Percentiles rank a stretch among this genome's conserved stretches.
Conservation (phyloP, 1,140 invertebrate species). For the Pseudomyrmex pallidus region DNA sequence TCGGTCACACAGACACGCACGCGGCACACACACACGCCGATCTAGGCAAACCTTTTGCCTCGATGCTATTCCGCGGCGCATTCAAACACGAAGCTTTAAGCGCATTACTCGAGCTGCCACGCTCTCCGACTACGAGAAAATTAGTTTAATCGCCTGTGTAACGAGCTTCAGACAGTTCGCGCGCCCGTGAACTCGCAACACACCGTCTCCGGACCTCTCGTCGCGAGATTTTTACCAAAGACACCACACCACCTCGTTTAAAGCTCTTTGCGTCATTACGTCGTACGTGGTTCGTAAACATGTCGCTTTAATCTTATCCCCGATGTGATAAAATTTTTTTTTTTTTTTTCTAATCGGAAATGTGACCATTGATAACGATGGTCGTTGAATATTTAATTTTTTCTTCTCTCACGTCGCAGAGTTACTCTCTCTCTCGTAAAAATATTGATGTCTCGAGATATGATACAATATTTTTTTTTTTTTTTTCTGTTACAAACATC, state of each 20-base stretch:
- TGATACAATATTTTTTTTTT: too few relatives aligned
- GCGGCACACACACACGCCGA: too few relatives aligned
- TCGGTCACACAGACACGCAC: neutral
- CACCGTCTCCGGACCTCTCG: neutral
- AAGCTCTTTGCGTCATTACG: neutral
- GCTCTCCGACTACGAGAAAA: conserved; percentile 12
- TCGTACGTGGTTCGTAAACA: neutral
- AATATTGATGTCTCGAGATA: too few relatives aligned
- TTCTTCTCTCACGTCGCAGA: too few relatives aligned
- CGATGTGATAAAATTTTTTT: neutral
- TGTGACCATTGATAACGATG: neutral
- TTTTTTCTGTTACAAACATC: too few relatives aligned
- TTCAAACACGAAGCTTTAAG: conserved; percentile 41
- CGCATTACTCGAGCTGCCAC: conserved; percentile 25
- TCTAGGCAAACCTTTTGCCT: too few relatives aligned
- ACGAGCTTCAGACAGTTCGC: conserved; percentile 8
- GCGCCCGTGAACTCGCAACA: neutral
- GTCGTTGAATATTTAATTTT: too few relatives aligned
- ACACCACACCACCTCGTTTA: neutral
- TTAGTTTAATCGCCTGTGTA: conserved; percentile 52
- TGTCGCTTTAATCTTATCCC: neutral
- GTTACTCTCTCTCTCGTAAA: too few relatives aligned
- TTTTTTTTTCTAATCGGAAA: neutral
- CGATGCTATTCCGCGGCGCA: conserved; percentile 6
- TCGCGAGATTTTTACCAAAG: neutral